A percentile compares a stretch with the other conserved stretches of the same genome.
Evolutionary conservation across 37 sponge, comb jelly and placozoan species (phyloP).

Genomic region (Tethya wilhelma): DNA sequence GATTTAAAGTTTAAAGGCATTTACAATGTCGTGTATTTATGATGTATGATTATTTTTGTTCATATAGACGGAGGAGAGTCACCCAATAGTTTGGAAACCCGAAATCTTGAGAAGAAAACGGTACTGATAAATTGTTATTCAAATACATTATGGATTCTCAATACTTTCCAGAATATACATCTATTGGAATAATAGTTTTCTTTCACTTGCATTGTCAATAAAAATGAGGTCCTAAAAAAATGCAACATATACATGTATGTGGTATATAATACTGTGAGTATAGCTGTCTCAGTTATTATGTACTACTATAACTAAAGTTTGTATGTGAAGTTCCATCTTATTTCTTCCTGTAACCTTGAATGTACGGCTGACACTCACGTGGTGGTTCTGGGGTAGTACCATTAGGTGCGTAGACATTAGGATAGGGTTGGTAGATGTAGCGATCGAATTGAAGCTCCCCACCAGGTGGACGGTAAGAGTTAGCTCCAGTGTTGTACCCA

Average conservation of each 20-base stretch:
- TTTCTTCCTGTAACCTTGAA: background rate
- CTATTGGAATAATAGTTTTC: too few species aligned
- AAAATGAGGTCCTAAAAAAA: too few species aligned
- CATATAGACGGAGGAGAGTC: slow-evolving; percentile 88
- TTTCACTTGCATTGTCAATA: too few species aligned
- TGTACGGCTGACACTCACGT: background rate
- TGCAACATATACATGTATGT: too few species aligned
- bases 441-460: slow-evolving; percentile 18
- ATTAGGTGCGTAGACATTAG: background rate
- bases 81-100: slow-evolving; percentile 90
- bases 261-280: too few species aligned
- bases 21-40: background rate
- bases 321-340: background rate
- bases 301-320: too few species aligned
- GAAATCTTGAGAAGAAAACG: slow-evolving; percentile 83
- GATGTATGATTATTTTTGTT: slow-evolving; percentile 1
- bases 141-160: too few species aligned
- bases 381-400: background rate
- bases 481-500: background rate
- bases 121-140: too few species aligned
- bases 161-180: too few species aligned
- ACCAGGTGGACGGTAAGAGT: background rate
- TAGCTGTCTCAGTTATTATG: too few species aligned
- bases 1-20: background rate
- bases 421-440: slow-evolving; percentile 16